These are phyloP conservation scores for Microcebus ravelobensis DNA, from an alignment of 2,113 vertebrate genomes.

Conservation along the genomic window DNA sequence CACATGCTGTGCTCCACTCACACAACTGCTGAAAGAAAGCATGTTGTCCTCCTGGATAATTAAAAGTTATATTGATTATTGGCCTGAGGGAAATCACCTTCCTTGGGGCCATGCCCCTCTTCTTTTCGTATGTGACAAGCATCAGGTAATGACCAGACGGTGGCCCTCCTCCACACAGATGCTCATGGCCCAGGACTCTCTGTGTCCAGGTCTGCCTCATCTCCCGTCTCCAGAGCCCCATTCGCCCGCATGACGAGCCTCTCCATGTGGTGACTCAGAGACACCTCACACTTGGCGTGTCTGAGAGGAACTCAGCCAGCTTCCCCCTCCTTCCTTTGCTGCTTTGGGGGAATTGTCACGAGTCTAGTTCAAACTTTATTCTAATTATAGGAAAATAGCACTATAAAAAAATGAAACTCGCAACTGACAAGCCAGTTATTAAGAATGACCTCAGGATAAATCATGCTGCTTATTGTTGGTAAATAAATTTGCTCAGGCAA, in stretches of 20 bases:
- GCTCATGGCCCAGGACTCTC: neutral
- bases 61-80: neutral
- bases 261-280: neutral
- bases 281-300: neutral
- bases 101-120: neutral
- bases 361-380: constrained; percentile 1
- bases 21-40: neutral
- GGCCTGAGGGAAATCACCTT: neutral
- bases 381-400: constrained; percentile 47
- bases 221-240: neutral
- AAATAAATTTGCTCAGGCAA: neutral
- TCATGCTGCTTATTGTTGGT: neutral
- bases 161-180: rapidly evolving
- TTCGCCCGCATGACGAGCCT: neutral
- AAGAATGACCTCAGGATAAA: neutral
- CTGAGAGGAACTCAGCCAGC: neutral
- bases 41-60: neutral
- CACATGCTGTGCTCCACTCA: neutral
- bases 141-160: neutral
- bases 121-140: neutral
- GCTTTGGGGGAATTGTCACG: neutral
- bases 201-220: neutral
- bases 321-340: neutral
- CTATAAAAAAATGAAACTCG: neutral
- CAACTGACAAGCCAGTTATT: neutral